Evolutionary conservation across 1,140 invertebrate species (phyloP).

Genomic region (Maniola jurtina): DNA sequence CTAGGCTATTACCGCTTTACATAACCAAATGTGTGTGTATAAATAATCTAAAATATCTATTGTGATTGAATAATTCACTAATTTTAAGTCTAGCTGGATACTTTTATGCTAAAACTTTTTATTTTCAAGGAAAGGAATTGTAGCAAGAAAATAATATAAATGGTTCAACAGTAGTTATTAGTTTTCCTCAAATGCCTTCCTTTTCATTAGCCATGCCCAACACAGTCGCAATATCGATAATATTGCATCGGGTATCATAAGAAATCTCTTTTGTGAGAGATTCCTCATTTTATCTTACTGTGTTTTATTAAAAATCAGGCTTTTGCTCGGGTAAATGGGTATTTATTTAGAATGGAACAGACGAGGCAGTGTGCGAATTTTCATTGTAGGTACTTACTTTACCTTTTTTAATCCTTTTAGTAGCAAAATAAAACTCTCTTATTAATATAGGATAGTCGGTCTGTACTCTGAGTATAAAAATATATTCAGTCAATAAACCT

Average conservation of each 20-base stretch:
- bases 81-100: too few species aligned
- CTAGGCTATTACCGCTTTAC: too few species aligned
- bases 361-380: background rate
- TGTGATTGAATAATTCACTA: too few species aligned
- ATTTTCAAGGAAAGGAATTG: too few species aligned
- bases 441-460: background rate
- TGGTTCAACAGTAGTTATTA: constrained; percentile 2
- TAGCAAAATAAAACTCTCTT: background rate
- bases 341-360: background rate
- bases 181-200: constrained; percentile 23
- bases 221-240: constrained; percentile 36
- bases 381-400: background rate
- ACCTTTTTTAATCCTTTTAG: background rate
- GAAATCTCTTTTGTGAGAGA: constrained; percentile 37
- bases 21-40: too few species aligned
- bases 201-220: constrained; percentile 33
- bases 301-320: constrained; percentile 18
- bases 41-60: too few species aligned
- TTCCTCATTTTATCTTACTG: constrained; percentile 37
- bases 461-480: background rate
- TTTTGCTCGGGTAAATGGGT: background rate
- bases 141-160: too few species aligned
- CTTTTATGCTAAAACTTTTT: too few species aligned
- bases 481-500: too few species aligned
- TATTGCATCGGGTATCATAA: constrained; percentile 33